Evolutionary conservation across 2,113 vertebrate genomes (phyloP).

Genomic region (Cebus imitator): DNA sequence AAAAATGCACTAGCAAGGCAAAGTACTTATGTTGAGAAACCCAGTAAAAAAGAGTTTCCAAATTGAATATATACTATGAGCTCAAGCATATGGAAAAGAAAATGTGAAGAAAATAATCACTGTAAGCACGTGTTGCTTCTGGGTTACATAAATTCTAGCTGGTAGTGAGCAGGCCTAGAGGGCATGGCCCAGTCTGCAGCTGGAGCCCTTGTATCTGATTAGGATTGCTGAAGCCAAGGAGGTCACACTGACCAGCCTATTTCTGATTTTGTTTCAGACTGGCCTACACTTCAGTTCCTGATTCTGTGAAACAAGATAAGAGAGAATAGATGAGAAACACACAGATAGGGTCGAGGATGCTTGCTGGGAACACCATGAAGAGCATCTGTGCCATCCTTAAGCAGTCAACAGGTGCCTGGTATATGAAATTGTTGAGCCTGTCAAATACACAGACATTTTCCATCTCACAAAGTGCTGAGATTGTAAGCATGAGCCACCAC

Average conservation of each 20-base stretch:
- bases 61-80: not conserved
- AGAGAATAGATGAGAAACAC: not conserved
- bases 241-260: not conserved
- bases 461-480: too few relatives aligned
- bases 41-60: not conserved
- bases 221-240: not conserved
- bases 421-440: not conserved
- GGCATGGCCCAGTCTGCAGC: not conserved
- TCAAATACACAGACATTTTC: not conserved
- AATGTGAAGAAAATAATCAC: not conserved
- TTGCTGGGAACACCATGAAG: not conserved
- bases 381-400: too few relatives aligned
- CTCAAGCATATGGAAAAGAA: not conserved
- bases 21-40: not conserved
- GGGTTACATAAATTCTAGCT: not conserved
- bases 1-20: not conserved
- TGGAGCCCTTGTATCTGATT: not conserved
- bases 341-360: too few relatives aligned
- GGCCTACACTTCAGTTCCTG: not conserved
- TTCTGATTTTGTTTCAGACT: slow-evolving; percentile 4
- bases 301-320: not conserved
- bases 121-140: not conserved
- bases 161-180: not conserved
- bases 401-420: not conserved
- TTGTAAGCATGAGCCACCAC: too few relatives aligned